Evolutionary conservation across 2,888 invertebrate species (phyloP), one percentile per base, ranked within the genome.

Genomic region (Parapristionchus giblindavisi): DNA sequence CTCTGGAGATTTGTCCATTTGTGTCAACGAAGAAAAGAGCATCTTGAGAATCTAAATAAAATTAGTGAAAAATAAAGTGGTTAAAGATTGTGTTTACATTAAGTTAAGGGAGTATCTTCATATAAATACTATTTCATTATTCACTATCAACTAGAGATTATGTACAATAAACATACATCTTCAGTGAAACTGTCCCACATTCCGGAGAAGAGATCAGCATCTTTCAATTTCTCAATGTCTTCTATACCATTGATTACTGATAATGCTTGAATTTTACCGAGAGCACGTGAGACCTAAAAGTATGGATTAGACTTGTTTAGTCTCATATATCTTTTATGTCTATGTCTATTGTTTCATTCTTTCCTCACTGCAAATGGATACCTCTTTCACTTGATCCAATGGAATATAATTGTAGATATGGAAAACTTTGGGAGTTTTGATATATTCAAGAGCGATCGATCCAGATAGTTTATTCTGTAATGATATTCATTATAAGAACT

Each of bases 401-500:
- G 21, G 48, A 0, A 68, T 8, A 1, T 34, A 36, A 48, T 68
- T 34, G 24, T 68, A 36, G 34, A 68, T 29, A 24, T 68, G 68
- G 34, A 32, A 43, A 17, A 68, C 52, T 36, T 38, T 68, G 51
- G 68, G 34, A 5, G 48, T 68, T 6, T 68, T 52, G 5, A 68
- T 34, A 14, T 68, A 68, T 51, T 68, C 68, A 34, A 68, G 68
- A n/a, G 51, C 48, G 4, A 68, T 32, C 11, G 32, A 34, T n/a
- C 68, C 68, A 14, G 68, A 34, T 27, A 68, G 43, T 36, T 48
- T 68, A 36, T 68, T 68, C 52, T 48, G 48, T 21, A 48, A 48
- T n/a, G n/a, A 21, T 14, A 48, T 11, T 21, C 48, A 48, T 48
- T 48, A 48, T 48, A 48, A 48, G 48, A 11, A 14, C 21, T 48